Evolutionary conservation across 2,888 invertebrate genomes (phyloP), one percentile per base, ranked within the genome.

Genomic region (Oxycera nigricornis): DNA sequence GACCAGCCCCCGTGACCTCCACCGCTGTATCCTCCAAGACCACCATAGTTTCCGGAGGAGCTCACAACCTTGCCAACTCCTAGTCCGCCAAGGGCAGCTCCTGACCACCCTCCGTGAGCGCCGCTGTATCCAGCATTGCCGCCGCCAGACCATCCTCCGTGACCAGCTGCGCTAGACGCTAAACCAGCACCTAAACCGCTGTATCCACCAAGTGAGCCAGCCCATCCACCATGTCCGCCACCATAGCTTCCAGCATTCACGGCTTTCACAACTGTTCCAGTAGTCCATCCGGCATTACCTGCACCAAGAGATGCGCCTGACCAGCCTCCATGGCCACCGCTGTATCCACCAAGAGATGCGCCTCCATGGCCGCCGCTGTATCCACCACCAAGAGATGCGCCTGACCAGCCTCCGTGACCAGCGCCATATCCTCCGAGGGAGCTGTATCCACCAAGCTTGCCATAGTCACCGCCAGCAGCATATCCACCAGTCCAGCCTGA

Each of bases 21-120:
- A n/a, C 62, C 62, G 20, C 31, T n/a, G 22, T 62, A 62, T 35
- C 62, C 62, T 30, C 62, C 62, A 11, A 62, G 62, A 17, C 59
- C 59, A 55, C 55, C 55, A 50, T 50, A 50, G 50, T 17, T 50
- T 17, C 57, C 57, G n/a, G n/a, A n/a, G 24, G 24, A 14, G 24
- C 9, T 22, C 20, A 24, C 9, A 57, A 24, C 57, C 22, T 17
- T 22, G 4, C 22, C 57, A 28, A 28, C 28, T 7, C n/a, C n/a
- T n/a, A n/a, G n/a, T n/a, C n/a, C n/a, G n/a, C n/a, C n/a, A n/a
- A 39, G 9, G 39, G 39, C 7, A 9, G 39, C 39, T 9, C 39
- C 39, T 9, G 39, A 39, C 39, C 39, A 39, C 6, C 30, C 57
- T 57, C 57, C 57, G 24, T 57, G 24, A 2, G 3, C 24, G n/a